Evolutionary conservation across 2,797 vertebrate genomes (phyloP), one percentile per base, ranked within the genome.

Genomic region (Zenarchopterus dispar): DNA sequence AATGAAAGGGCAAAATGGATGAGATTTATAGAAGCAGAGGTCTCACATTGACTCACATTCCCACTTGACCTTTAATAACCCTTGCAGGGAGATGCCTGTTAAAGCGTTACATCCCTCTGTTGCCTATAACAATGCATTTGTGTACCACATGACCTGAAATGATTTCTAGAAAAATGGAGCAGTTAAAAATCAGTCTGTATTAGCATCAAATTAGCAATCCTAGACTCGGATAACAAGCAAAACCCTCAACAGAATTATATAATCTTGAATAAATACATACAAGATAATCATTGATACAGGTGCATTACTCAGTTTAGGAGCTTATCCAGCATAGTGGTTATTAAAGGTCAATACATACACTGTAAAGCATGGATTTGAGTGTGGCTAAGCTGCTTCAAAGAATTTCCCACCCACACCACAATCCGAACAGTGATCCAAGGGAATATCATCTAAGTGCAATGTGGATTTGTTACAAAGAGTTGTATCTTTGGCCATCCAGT

Each of bases 211-310:
- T 62, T 43, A 67, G 45, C 62, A 74, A 59, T 13, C 31, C 9
- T 24, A 49, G 49, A 11, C 33, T 71, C 31, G 26, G 44, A 68
- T 70, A 68, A 45, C 50, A 66, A 31, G 65, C 28, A 46, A 64
- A 70, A 45, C 51, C 31, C 28, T 55, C 52, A 65, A 42, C 15
- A 45, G 36, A 48, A 54, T 24, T 8, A 10, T 21, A 70, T 62
- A 61, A 60, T 60, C 77, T 75, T 79, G 67, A 86, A 84, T 86
- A 80, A 82, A 87, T 63, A 76, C 52, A 67, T 63, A 46, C 19
- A 1, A 4, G 11, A 28, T 39, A 13, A 22, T 46, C 43, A 52
- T 51, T 28, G 22, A 17, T 19, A n/a, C 17, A 36, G 63, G 58
- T 48, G n/a, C 50, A 60, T 73, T 61, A 63, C 75, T 83, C 50